Conservation (phyloP, 2,113 vertebrate species). For the Sturnira hondurensis region DNA sequence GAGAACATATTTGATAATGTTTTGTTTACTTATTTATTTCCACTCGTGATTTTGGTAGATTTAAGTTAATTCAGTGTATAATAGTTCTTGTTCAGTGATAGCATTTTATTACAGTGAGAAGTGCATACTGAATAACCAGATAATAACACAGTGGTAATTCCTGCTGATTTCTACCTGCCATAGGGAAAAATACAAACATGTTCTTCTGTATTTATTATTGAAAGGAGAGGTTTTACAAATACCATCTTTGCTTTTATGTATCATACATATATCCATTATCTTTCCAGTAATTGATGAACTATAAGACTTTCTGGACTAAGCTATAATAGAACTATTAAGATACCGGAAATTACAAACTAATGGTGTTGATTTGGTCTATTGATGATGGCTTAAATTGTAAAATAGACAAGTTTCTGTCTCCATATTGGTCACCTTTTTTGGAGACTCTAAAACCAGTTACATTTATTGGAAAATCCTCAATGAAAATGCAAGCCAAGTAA, state of each 20-base stretch:
- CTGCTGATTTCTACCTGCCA: not conserved
- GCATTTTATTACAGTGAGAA: not conserved
- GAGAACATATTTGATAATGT: not conserved
- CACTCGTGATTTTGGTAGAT: not conserved
- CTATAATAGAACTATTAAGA: not conserved
- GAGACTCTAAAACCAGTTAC: not conserved
- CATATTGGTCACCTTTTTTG: not conserved
- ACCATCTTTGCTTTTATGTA: not conserved
- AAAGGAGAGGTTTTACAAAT: constrained; percentile 11
- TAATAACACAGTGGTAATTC: not conserved
- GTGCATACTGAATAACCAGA: not conserved
- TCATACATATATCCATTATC: not conserved
- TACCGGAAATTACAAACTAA: not conserved
- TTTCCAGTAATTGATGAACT: not conserved
- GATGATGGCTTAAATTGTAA: not conserved
- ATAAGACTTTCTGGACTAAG: not conserved
- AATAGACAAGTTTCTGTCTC: not conserved
- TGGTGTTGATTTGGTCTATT: not conserved
- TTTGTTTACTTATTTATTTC: constrained; percentile 3
- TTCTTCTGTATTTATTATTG: constrained; percentile 7
- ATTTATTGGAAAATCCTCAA: not conserved
- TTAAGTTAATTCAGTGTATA: not conserved
- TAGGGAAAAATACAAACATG: not conserved
- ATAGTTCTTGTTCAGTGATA: not conserved
- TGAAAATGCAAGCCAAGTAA: constrained; percentile 22